These are phyloP conservation scores for Actinia equina DNA, from an alignment of 64 coral and sea anemone genomes.

Conservation along the genomic window DNA sequence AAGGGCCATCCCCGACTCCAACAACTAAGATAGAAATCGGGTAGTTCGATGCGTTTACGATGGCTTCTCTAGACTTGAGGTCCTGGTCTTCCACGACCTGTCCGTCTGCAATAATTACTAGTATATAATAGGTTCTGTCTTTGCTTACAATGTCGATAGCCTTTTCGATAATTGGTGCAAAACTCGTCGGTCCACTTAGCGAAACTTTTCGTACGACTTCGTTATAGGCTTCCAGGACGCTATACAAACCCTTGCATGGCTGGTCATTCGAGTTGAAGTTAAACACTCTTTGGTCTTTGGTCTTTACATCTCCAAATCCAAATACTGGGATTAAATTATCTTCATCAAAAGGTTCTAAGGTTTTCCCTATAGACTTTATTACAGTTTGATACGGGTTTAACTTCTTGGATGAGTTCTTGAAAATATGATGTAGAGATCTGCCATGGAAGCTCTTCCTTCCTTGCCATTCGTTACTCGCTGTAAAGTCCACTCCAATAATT, in stretches of 20 bases:
- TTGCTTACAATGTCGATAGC: constrained; percentile 79
- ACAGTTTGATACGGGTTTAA: constrained; percentile 94
- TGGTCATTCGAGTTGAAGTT: constrained; percentile 53
- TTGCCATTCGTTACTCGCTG: constrained; percentile 99
- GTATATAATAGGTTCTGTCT: constrained; percentile 61
- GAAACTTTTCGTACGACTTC: constrained; percentile 67
- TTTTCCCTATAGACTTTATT: constrained; percentile 74
- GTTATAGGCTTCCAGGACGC: constrained; percentile 74
- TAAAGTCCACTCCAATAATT: constrained; percentile 95
- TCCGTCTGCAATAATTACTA: constrained; percentile 94
- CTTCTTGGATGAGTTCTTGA: constrained; percentile 52
- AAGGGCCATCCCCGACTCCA: constrained; percentile 97
- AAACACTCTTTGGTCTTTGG: constrained; percentile 91
- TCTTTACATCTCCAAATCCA: constrained; percentile 81
- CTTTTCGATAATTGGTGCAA: constrained; percentile 93
- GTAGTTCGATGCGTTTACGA: constrained; percentile 87
- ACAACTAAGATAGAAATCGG: constrained; percentile 90
- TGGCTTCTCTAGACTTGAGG: constrained; percentile 60
- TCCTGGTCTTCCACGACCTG: constrained; percentile 93
- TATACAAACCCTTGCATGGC: constrained; percentile 82
- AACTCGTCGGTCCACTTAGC: constrained; percentile 91
- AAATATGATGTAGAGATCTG: constrained; percentile 77
- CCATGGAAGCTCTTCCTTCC: constrained; percentile 84
- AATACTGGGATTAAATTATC: constrained; percentile 86
- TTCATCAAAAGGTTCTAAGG: constrained; percentile 89